Percentiles rank a stretch among this genome's conserved stretches.
Conservation (phyloP, 2,113 vertebrate genomes). For the Xiphias gladius region DNA sequence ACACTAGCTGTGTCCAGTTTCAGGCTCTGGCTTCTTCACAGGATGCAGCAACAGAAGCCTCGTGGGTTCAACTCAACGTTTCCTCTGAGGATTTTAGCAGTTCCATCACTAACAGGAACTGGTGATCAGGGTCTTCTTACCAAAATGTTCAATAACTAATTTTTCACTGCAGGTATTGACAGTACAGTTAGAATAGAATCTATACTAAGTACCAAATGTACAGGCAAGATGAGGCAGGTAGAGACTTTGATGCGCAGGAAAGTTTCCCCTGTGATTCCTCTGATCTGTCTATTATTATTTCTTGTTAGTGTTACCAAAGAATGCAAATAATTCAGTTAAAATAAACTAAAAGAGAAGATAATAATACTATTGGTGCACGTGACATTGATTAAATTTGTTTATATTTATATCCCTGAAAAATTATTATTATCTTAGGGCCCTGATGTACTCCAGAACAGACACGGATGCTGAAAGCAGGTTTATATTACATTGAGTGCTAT, state of each 20-base stretch:
- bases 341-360: background rate
- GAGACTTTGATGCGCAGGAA: background rate
- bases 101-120: slow-evolving; percentile 6
- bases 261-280: background rate
- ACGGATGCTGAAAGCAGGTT: too few relatives aligned
- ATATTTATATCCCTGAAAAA: background rate
- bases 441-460: background rate
- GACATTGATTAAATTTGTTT: background rate
- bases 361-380: background rate
- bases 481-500: too few relatives aligned
- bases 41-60: background rate
- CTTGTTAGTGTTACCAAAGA: too few relatives aligned
- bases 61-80: slow-evolving; percentile 4
- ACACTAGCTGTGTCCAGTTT: background rate
- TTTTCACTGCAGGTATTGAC: background rate
- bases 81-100: slow-evolving; percentile 8
- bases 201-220: background rate
- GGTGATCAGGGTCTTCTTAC: background rate
- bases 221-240: background rate
- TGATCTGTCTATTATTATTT: too few relatives aligned
- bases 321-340: background rate
- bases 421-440: background rate
- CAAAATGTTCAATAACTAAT: background rate
- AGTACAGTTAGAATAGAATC: background rate
- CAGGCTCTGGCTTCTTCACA: background rate